phyloP scores from a whole-genome alignment of 2,113 vertebrate species.

The Cynopterus brachyotis region DNA sequence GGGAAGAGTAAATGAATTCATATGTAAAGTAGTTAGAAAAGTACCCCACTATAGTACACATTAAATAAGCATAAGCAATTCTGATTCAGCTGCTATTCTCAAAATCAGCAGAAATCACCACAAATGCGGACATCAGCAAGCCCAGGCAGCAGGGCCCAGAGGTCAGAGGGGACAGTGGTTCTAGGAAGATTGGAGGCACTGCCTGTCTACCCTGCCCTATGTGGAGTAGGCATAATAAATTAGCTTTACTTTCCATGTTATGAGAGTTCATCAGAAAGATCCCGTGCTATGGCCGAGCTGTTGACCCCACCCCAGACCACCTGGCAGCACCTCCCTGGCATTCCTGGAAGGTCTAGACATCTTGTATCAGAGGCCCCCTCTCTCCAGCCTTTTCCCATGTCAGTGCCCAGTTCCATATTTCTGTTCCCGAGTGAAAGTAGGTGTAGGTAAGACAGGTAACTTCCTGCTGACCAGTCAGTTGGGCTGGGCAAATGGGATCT shows the following conservation, averaged over 20 bases:
- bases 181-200: rapidly evolving
- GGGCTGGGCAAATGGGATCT: no score
- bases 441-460: no score
- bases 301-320: neutral
- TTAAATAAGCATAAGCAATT: neutral
- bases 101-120: neutral
- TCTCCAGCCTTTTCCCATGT: neutral
- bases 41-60: no score
- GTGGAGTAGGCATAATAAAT: neutral
- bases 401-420: neutral
- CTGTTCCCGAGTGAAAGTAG: neutral
- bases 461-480: no score
- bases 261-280: no score
- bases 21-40: neutral
- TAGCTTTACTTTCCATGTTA: neutral
- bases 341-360: neutral
- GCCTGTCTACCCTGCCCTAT: neutral
- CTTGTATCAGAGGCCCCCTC: neutral
- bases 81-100: neutral
- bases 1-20: neutral
- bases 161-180: neutral
- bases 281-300: no score
- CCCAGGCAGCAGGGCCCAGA: neutral
- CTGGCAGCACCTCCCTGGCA: neutral
- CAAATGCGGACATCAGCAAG: neutral